Evolutionary conservation across 2,113 vertebrate species (phyloP).

Genomic region (Forbesichthys agassizii): DNA sequence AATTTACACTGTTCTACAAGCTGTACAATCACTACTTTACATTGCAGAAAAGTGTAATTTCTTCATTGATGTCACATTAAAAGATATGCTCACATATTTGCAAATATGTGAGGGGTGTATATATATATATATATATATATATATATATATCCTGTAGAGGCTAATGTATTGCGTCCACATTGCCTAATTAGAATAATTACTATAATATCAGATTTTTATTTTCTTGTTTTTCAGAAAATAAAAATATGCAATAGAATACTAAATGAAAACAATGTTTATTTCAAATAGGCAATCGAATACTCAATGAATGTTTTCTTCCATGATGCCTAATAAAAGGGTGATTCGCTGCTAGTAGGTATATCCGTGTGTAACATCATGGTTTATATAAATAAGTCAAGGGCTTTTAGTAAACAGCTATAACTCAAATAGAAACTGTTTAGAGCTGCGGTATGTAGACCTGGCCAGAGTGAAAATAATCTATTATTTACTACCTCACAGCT

Average conservation of each 20-base stretch:
- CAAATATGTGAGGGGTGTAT: too few species aligned
- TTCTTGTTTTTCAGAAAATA: conserved; percentile 27
- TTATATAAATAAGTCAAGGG: conserved; percentile 63
- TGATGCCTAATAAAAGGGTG: not conserved
- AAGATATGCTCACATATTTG: too few species aligned
- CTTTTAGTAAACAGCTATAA: conserved; percentile 74
- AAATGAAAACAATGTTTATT: conserved; percentile 18
- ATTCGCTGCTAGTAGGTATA: conserved; percentile 28
- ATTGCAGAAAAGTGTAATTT: too few species aligned
- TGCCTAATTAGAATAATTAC: too few species aligned
- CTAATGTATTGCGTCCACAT: not conserved
- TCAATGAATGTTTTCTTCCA: conserved; percentile 16
- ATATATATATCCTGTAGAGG: not conserved
- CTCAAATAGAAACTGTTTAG: conserved; percentile 70
- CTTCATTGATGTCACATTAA: too few species aligned
- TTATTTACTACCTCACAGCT: conserved; percentile 66
- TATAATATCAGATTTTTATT: not conserved
- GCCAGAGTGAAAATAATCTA: conserved; percentile 61
- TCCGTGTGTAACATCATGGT: conserved; percentile 55
- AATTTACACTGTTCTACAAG: too few species aligned
- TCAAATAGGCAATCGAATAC: conserved; percentile 24
- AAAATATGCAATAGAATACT: conserved; percentile 32
- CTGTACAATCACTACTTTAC: too few species aligned
- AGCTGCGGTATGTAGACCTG: conserved; percentile 68
- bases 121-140: not conserved